Conservation (phyloP, 2,113 vertebrate genomes). For the Barnardius zonarius region DNA sequence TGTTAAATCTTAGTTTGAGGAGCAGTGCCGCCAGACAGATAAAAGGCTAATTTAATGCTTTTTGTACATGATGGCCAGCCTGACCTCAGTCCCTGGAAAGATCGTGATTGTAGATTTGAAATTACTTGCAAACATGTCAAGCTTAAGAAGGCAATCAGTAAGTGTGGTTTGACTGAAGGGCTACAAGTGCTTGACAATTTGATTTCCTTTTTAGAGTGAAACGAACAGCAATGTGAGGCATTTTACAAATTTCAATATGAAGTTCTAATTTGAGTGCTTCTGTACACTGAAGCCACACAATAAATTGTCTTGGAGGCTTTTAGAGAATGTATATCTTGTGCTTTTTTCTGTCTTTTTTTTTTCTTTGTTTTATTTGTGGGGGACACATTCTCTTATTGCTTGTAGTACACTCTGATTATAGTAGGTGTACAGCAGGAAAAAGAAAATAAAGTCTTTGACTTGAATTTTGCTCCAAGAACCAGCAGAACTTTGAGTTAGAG, state of each 20-base stretch:
- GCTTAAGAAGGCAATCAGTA: background rate
- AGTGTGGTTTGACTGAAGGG: background rate
- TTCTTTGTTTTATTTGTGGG: background rate
- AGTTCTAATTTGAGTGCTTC: background rate
- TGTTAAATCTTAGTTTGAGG: background rate
- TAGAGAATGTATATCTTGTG: background rate
- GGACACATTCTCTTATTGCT: background rate
- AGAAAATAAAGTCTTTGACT: background rate
- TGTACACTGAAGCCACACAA: background rate
- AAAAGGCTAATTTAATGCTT: background rate
- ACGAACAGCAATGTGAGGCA: background rate
- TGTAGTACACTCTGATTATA: background rate
- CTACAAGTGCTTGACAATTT: background rate
- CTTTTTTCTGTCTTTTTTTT: background rate
- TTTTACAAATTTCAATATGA: background rate
- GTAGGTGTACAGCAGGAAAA: background rate
- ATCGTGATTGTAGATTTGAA: background rate
- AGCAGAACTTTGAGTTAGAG: background rate
- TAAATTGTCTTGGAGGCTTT: background rate
- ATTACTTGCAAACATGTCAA: background rate
- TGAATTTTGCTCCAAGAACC: background rate
- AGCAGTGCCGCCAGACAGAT: background rate
- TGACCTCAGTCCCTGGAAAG: background rate
- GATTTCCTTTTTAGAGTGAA: background rate
- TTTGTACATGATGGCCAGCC: background rate